Conservation (phyloP, 2,797 vertebrate species). For the Sternotherus odoratus region DNA sequence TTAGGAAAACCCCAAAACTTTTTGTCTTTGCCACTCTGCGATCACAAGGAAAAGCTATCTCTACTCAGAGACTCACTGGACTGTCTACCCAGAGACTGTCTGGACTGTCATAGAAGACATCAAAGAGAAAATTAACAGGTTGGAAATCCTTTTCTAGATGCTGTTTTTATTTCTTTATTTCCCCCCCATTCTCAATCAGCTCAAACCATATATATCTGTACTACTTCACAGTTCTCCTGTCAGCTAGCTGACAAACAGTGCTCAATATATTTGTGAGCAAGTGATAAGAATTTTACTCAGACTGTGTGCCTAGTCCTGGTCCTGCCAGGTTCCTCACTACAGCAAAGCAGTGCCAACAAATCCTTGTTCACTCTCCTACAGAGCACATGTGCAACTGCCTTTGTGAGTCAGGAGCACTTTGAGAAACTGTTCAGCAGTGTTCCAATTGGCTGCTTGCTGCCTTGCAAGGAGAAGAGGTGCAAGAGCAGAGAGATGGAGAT, state of each 20-base stretch:
- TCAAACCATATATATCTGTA: accelerated
- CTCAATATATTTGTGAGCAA: background rate
- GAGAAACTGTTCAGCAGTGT: accelerated
- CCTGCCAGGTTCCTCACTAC: background rate
- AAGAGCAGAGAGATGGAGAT: background rate
- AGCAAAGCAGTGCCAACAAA: accelerated
- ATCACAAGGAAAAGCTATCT: too few relatives aligned
- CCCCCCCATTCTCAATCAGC: background rate
- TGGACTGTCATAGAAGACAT: too few relatives aligned
- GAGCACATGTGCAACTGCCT: background rate
- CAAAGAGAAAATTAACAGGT: accelerated
- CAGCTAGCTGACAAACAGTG: background rate
- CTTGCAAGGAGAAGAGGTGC: accelerated
- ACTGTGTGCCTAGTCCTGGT: too few relatives aligned
- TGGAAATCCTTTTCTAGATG: background rate
- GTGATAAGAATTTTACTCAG: background rate
- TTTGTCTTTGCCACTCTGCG: too few relatives aligned
- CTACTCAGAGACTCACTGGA: too few relatives aligned
- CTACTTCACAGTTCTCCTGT: background rate
- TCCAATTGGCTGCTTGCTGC: accelerated
- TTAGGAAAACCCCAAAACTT: too few relatives aligned
- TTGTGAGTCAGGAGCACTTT: accelerated
- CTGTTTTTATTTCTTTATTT: background rate
- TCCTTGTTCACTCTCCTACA: too few relatives aligned
- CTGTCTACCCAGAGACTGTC: too few relatives aligned